A percentile compares a stretch with the other conserved stretches of the same genome.
These are phyloP conservation scores for Thalpophila matura DNA, from an alignment of 2,888 invertebrate species.

Conservation along the genomic window DNA sequence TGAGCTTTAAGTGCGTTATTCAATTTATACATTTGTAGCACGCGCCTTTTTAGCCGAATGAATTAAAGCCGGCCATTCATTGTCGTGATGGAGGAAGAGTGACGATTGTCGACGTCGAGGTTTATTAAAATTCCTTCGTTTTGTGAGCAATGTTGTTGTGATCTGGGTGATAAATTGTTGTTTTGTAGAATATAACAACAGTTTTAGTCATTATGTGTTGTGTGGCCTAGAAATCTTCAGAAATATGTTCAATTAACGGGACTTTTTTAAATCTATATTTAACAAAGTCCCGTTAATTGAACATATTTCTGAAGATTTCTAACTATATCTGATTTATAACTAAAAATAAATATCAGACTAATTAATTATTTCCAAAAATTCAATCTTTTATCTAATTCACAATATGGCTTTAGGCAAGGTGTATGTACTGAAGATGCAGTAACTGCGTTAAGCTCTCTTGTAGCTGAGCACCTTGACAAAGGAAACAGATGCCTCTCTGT, in stretches of 20 bases:
- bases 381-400: background rate
- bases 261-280: too few relatives aligned
- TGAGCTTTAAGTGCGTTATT: slow-evolving; percentile 30
- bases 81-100: slow-evolving; percentile 8
- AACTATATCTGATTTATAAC: too few relatives aligned
- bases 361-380: background rate
- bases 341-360: background rate
- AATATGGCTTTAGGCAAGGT: slow-evolving; percentile 2
- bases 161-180: background rate
- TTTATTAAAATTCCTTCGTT: slow-evolving; percentile 43
- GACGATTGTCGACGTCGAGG: slow-evolving; percentile 14
- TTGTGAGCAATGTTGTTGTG: slow-evolving; percentile 3
- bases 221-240: too few relatives aligned
- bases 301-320: too few relatives aligned
- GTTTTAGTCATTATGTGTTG: too few relatives aligned
- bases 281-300: too few relatives aligned
- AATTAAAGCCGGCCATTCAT: slow-evolving; percentile 41
- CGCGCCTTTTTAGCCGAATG: slow-evolving; percentile 40
- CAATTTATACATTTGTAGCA: slow-evolving; percentile 46
- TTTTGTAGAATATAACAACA: background rate
- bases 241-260: too few relatives aligned
- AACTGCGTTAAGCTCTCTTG: background rate
- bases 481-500: background rate
- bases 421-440: too few relatives aligned
- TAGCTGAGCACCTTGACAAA: background rate